Percentiles rank a stretch among this genome's conserved stretches.
phyloP scores from a whole-genome alignment of 92 coral and sea anemone species.

The Bergia sp. region DNA sequence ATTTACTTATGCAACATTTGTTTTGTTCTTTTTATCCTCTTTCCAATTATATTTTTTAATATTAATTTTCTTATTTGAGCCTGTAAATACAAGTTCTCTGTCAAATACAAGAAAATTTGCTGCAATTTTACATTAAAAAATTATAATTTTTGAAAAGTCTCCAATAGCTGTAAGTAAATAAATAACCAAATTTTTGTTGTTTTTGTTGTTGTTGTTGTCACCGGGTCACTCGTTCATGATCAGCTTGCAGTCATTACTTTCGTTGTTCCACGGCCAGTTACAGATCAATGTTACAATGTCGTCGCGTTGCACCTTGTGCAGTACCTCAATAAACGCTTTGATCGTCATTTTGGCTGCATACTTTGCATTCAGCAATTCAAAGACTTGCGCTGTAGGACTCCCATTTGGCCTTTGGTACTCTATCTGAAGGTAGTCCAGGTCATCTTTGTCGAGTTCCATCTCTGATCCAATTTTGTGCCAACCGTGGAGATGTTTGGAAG shows the following conservation, averaged over 20 bases:
- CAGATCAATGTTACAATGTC: not conserved
- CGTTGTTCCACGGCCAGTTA: not conserved
- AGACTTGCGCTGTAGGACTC: not conserved
- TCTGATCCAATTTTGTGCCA: slow-evolving; percentile 1
- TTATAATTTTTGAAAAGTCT: too few relatives aligned
- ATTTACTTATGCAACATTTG: too few relatives aligned
- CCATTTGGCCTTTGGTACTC: not conserved
- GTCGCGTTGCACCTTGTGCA: not conserved
- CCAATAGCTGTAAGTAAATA: too few relatives aligned
- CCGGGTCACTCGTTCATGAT: too few relatives aligned
- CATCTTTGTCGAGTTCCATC: not conserved
- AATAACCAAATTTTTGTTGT: too few relatives aligned
- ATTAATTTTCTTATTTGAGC: too few relatives aligned
- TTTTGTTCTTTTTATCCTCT: too few relatives aligned
- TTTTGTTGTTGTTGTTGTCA: too few relatives aligned
- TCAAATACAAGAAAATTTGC: too few relatives aligned
- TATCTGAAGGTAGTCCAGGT: not conserved
- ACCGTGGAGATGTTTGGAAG: not conserved
- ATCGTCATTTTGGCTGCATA: not conserved
- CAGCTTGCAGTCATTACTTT: not conserved
- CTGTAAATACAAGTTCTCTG: too few relatives aligned
- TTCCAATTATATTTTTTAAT: too few relatives aligned
- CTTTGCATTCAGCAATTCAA: not conserved
- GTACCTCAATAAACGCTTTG: not conserved
- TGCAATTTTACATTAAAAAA: too few relatives aligned